phyloP scores from a whole-genome alignment of 2,113 vertebrate genomes.

The Ptychochromis oligacanthus region DNA sequence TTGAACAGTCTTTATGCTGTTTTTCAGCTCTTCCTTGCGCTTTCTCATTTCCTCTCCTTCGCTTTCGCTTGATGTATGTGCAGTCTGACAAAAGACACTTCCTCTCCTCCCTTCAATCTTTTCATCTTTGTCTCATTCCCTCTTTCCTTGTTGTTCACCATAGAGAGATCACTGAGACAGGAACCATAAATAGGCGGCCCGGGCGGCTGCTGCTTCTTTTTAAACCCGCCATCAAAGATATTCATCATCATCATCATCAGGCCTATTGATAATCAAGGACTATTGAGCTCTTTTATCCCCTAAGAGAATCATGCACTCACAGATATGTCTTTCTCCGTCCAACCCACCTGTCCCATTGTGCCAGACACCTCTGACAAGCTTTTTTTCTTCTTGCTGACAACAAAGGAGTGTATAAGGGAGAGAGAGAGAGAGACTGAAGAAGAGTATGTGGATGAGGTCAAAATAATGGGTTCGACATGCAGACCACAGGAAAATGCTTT shows the following conservation, averaged over 20 bases:
- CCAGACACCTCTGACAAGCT: constrained; percentile 52
- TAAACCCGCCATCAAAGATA: constrained; percentile 73
- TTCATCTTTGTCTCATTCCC: constrained; percentile 69
- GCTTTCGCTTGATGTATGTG: constrained; percentile 48
- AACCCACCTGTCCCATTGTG: constrained; percentile 75
- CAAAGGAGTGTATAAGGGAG: constrained; percentile 43
- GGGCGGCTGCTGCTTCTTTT: constrained; percentile 58
- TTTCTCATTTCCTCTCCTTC: constrained; percentile 58
- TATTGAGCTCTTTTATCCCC: constrained; percentile 77
- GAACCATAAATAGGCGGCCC: constrained; percentile 66
- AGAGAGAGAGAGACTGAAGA: neutral
- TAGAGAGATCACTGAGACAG: constrained; percentile 65
- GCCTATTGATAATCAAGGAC: constrained; percentile 77
- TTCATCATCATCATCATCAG: constrained; percentile 58
- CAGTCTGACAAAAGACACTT: constrained; percentile 62
- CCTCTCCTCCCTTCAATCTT: constrained; percentile 66
- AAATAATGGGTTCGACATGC: constrained; percentile 33
- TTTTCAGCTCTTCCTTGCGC: constrained; percentile 32
- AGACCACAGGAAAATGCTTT: constrained; percentile 36
- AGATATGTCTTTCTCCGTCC: constrained; percentile 55
- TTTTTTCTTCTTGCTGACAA: constrained; percentile 30
- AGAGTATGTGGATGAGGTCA: constrained; percentile 10
- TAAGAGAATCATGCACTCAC: constrained; percentile 45
- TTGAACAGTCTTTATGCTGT: constrained; percentile 49
- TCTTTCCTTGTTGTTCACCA: constrained; percentile 63